phyloP scores from a whole-genome alignment of 2,113 vertebrate genomes.

The Mobula birostris region DNA sequence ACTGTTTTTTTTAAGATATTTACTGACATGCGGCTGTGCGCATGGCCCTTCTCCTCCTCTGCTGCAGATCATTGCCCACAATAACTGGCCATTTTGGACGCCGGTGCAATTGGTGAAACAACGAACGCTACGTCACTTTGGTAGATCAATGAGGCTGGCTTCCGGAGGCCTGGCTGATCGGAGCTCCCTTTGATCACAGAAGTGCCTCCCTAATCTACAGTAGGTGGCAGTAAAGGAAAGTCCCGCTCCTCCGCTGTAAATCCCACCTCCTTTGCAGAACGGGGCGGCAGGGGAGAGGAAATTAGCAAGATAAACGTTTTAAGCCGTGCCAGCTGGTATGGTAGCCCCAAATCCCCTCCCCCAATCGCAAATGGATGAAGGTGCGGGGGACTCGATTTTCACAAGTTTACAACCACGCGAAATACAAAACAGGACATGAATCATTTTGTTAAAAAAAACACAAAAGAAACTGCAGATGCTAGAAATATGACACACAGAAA shows the following conservation, averaged over 20 bases:
- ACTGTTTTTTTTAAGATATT: no score
- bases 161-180: background rate
- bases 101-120: background rate
- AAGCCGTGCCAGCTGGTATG: background rate
- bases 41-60: background rate
- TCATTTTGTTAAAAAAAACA: background rate
- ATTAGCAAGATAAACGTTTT: background rate
- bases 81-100: background rate
- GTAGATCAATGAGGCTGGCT: background rate
- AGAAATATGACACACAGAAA: no score
- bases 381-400: background rate
- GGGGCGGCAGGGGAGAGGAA: background rate
- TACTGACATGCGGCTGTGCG: background rate
- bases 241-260: background rate
- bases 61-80: background rate
- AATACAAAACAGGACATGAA: background rate
- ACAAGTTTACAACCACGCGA: background rate
- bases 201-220: background rate
- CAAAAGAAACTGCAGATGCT: no score
- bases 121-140: background rate
- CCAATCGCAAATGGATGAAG: background rate
- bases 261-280: background rate
- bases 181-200: background rate
- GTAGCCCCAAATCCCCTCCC: background rate
- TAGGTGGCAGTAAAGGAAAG: background rate